A percentile compares a stretch with the other conserved stretches of the same genome.
Evolutionary conservation across 2,888 invertebrate species (phyloP).

Genomic region (Erebia aethiops): DNA sequence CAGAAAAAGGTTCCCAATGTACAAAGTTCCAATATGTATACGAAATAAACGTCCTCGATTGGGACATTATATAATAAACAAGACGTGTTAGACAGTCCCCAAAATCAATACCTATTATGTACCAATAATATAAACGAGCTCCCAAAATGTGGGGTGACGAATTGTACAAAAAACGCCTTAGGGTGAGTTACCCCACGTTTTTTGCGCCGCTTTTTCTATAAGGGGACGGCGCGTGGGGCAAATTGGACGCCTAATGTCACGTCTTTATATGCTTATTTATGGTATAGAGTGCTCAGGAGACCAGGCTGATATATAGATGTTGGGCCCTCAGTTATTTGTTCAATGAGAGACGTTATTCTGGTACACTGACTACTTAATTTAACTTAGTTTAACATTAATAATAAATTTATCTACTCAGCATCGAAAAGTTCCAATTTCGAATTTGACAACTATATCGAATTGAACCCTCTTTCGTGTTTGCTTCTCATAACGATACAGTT

Average conservation of each 20-base stretch:
- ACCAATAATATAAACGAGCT: constrained; percentile 61
- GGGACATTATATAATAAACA: constrained; percentile 24
- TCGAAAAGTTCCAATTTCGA: too few species aligned
- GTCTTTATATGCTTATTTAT: constrained; percentile 69
- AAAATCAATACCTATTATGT: constrained; percentile 71
- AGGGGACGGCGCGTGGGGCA: constrained; percentile 41
- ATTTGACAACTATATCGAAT: too few species aligned
- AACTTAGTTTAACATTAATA: too few species aligned
- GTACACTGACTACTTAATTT: too few species aligned
- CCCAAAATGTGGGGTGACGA: constrained; percentile 62
- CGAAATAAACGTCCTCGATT: constrained; percentile 8
- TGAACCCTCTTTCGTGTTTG: too few species aligned
- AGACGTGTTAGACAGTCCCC: constrained; percentile 45
- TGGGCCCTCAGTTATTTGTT: constrained; percentile 24
- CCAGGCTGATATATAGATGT: constrained; percentile 29
- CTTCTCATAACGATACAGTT: too few species aligned
- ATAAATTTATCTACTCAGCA: too few species aligned
- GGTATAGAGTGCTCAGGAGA: constrained; percentile 34
- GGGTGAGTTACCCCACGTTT: constrained; percentile 62
- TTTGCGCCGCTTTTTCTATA: constrained; percentile 51
- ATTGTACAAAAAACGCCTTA: constrained; percentile 52
- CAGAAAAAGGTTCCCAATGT: constrained; percentile 2
- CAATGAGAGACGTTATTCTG: constrained; percentile 13
- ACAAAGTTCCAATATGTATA: background rate
- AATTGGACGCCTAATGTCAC: constrained; percentile 59